These are phyloP conservation scores for Halcyon badia DNA, from an alignment of 2,797 vertebrate species.

Conservation along the genomic window DNA sequence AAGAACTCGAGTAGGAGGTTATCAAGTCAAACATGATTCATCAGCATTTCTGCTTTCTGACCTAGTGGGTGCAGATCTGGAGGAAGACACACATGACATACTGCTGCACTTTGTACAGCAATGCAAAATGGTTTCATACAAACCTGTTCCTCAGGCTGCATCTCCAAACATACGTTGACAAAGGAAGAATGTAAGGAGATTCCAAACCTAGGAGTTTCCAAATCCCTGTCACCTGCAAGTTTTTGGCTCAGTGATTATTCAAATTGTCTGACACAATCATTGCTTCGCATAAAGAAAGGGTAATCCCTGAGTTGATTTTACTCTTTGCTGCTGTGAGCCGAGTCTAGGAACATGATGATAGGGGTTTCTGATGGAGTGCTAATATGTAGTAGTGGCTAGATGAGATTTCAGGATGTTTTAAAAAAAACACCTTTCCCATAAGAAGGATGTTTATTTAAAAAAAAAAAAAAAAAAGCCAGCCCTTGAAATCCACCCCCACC, in stretches of 20 bases:
- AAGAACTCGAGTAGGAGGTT: not conserved
- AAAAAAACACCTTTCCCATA: not conserved
- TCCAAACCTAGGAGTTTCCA: conserved; percentile 19
- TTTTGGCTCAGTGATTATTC: not conserved
- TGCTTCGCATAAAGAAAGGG: not conserved
- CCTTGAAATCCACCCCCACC: not conserved
- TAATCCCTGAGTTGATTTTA: not conserved
- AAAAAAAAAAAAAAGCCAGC: not conserved
- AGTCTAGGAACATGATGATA: rapidly evolving
- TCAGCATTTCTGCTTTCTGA: not conserved
- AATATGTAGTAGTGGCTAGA: not conserved
- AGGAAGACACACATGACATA: not conserved
- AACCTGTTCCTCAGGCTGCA: conserved; percentile 36
- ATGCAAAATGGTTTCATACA: not conserved
- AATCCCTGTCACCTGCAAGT: not conserved
- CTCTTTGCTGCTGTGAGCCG: not conserved
- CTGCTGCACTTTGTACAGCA: not conserved
- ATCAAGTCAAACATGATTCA: not conserved
- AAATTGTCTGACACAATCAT: not conserved
- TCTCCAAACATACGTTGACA: not conserved
- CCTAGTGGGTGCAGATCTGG: not conserved
- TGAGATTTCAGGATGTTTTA: not conserved
- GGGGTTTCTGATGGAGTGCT: rapidly evolving
- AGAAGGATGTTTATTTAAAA: not conserved
- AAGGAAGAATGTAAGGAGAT: not conserved